Percentiles rank a stretch among this genome's conserved stretches.
phyloP scores from a whole-genome alignment of 2,113 vertebrate genomes.

The Proteles cristata region DNA sequence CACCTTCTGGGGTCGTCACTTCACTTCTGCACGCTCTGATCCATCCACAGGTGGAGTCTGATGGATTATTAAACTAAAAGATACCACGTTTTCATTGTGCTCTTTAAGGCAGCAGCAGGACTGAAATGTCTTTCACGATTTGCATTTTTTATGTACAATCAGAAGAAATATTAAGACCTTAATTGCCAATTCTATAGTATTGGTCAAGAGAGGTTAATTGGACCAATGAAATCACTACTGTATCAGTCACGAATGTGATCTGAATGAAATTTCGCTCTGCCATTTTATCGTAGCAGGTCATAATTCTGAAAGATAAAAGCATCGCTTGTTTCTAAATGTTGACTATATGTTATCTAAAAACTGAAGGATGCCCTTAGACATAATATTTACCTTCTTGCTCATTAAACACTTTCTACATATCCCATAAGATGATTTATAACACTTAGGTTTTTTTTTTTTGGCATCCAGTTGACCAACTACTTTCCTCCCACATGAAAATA shows the following conservation, averaged over 20 bases:
- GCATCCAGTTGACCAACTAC: background rate
- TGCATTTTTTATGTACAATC: background rate
- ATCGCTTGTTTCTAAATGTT: conserved; percentile 25
- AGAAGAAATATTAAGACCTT: background rate
- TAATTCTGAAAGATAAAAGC: background rate
- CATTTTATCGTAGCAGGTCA: background rate
- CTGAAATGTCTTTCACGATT: background rate
- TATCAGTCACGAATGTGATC: background rate
- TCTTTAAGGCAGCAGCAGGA: background rate
- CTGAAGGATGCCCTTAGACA: background rate
- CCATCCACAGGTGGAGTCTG: background rate
- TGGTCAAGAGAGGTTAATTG: background rate
- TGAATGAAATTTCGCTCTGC: conserved; percentile 2
- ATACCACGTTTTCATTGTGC: background rate
- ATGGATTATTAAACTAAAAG: background rate
- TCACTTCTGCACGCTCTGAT: background rate
- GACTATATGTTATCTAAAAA: background rate
- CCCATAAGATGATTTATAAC: background rate
- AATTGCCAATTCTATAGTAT: background rate
- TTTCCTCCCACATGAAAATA: background rate
- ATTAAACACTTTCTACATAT: background rate
- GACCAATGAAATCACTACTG: background rate
- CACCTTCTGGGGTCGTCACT: background rate
- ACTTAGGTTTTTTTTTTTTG: background rate
- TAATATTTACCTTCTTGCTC: background rate